phyloP scores from a whole-genome alignment of 2,797 vertebrate genomes.

The Gastrophryne carolinensis region DNA sequence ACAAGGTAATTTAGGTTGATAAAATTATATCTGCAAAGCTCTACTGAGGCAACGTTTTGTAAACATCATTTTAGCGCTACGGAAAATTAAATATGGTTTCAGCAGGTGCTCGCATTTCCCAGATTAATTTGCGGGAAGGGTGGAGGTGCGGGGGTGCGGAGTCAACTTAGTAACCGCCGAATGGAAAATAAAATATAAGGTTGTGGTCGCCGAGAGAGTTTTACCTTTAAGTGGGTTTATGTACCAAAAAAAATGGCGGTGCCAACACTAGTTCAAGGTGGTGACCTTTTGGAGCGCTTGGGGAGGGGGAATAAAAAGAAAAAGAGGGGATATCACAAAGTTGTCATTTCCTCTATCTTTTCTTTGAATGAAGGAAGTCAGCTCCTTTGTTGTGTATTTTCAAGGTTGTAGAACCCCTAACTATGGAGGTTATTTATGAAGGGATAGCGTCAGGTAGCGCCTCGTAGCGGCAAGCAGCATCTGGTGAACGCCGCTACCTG shows the following conservation, averaged over 20 bases:
- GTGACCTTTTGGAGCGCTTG: too few species aligned
- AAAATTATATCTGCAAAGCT: neutral
- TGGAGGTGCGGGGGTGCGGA: neutral
- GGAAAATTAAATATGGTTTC: constrained; percentile 6
- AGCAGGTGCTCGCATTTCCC: neutral
- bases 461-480: too few species aligned
- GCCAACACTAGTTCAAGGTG: neutral
- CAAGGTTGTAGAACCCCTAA: too few species aligned
- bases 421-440: too few species aligned
- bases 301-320: too few species aligned
- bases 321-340: too few species aligned
- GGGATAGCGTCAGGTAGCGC: too few species aligned
- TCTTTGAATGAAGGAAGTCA: too few species aligned
- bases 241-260: neutral
- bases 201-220: neutral
- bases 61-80: constrained; percentile 9
- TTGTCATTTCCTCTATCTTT: too few species aligned
- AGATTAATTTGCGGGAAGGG: neutral
- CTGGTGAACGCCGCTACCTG: too few species aligned
- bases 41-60: constrained; percentile 8
- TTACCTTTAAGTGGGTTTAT: neutral
- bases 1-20: constrained; percentile 10
- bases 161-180: neutral
- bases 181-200: neutral
- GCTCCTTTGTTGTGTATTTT: too few species aligned